Evolutionary conservation across 2,113 vertebrate species (phyloP).

Genomic region (Pycnonotus jocosus): DNA sequence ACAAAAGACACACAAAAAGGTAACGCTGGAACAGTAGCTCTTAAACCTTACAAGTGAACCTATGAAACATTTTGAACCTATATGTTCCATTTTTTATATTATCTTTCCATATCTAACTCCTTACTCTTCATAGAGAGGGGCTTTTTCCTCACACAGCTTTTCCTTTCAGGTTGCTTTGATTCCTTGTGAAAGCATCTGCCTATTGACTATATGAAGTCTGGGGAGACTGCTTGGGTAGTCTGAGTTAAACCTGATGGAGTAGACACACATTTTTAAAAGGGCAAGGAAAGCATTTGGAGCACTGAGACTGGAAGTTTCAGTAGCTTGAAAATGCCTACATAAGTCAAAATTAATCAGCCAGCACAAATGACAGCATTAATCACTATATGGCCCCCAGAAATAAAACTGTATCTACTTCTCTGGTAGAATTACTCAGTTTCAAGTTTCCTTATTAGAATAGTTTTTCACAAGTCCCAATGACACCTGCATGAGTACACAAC

Average conservation of each 20-base stretch:
- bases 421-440: conserved; percentile 7
- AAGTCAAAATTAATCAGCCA: background rate
- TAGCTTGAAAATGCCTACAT: background rate
- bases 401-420: background rate
- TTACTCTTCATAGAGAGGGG: background rate
- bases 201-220: background rate
- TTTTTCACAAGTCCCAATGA: background rate
- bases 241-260: background rate
- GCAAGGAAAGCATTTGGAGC: background rate
- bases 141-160: background rate
- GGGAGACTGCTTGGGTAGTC: background rate
- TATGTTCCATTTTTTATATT: background rate
- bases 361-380: background rate
- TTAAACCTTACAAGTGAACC: background rate
- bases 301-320: background rate
- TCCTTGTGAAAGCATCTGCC: background rate
- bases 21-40: background rate
- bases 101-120: background rate
- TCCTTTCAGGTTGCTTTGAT: background rate
- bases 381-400: background rate
- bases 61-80: background rate
- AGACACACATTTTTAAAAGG: background rate
- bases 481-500: background rate
- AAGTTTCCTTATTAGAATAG: background rate
- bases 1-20: background rate